These are phyloP conservation scores for Phyto melanocephala DNA, from an alignment of 2,888 invertebrate species.

Conservation along the genomic window DNA sequence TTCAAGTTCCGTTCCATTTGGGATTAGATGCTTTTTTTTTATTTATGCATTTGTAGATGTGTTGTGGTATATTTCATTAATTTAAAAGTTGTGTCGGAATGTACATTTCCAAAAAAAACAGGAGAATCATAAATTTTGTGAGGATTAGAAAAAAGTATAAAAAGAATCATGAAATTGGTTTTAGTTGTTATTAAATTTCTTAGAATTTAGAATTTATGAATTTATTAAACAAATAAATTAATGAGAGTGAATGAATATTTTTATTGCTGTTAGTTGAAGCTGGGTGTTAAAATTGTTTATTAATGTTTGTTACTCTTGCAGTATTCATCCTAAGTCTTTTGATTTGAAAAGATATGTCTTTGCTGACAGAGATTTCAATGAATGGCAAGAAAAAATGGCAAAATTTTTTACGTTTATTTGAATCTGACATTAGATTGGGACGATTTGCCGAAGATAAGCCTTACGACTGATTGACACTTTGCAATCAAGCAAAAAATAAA, in stretches of 20 bases:
- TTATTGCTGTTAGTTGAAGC: background rate
- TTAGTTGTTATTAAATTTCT: conserved; percentile 49
- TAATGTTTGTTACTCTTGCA: background rate
- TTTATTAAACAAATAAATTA: conserved; percentile 5
- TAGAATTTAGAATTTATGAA: conserved; percentile 40
- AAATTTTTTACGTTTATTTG: conserved; percentile 9
- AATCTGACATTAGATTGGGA: conserved; percentile 41
- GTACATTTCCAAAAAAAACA: background rate
- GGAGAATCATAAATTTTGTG: conserved; percentile 46
- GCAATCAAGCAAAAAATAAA: conserved; percentile 15
- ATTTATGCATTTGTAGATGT: background rate
- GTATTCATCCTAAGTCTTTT: conserved; percentile 38
- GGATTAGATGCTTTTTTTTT: background rate
- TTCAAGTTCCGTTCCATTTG: conserved; percentile 37
- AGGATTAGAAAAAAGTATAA: conserved; percentile 12
- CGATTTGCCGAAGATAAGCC: conserved; percentile 46
- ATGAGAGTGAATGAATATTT: conserved; percentile 6
- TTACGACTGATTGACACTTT: conserved; percentile 46
- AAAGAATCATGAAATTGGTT: conserved; percentile 18
- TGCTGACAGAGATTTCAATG: conserved; percentile 14
- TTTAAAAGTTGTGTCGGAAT: conserved; percentile 30
- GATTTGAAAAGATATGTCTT: background rate
- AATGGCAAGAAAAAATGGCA: background rate
- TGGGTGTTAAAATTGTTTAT: conserved; percentile 52
- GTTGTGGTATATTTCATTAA: conserved; percentile 11